Evolutionary conservation across 2,113 vertebrate genomes (phyloP).

Genomic region (Spea multiplicata): DNA sequence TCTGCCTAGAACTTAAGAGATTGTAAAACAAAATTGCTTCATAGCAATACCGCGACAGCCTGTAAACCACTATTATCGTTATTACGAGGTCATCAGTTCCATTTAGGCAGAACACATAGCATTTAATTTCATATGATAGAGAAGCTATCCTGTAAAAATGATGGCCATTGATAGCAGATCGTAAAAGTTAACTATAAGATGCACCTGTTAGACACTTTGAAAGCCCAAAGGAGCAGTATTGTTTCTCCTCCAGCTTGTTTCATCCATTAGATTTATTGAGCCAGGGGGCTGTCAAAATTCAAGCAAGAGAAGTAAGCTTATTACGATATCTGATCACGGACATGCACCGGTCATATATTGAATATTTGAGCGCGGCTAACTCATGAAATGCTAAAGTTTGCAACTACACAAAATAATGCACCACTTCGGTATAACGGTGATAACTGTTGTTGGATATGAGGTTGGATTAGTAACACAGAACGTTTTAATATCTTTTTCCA

Average conservation of each 20-base stretch:
- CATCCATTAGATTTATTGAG: conserved; percentile 73
- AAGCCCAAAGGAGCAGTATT: conserved; percentile 71
- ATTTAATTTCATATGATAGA: conserved; percentile 70
- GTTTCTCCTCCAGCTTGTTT: conserved; percentile 78
- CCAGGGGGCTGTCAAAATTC: conserved; percentile 27
- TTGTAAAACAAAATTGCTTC: neutral
- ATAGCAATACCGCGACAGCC: conserved; percentile 3
- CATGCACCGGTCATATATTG: too few species aligned
- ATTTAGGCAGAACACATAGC: conserved; percentile 61
- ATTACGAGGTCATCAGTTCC: conserved; percentile 57
- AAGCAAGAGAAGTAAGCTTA: too few species aligned
- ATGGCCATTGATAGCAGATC: conserved; percentile 55
- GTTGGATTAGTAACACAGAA: too few species aligned
- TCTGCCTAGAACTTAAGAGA: too few species aligned
- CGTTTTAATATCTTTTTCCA: too few species aligned
- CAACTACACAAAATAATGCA: too few species aligned
- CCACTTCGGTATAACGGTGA: too few species aligned
- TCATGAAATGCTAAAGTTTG: too few species aligned
- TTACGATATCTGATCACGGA: too few species aligned
- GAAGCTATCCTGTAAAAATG: conserved; percentile 48
- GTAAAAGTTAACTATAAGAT: conserved; percentile 69
- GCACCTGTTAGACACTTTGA: conserved; percentile 69
- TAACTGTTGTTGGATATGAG: too few species aligned
- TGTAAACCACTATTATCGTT: conserved; percentile 19
- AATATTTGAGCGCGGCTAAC: too few species aligned